These are phyloP conservation scores for Sinohyriopsis cumingii DNA, from an alignment of 2,888 invertebrate genomes.

Conservation along the genomic window DNA sequence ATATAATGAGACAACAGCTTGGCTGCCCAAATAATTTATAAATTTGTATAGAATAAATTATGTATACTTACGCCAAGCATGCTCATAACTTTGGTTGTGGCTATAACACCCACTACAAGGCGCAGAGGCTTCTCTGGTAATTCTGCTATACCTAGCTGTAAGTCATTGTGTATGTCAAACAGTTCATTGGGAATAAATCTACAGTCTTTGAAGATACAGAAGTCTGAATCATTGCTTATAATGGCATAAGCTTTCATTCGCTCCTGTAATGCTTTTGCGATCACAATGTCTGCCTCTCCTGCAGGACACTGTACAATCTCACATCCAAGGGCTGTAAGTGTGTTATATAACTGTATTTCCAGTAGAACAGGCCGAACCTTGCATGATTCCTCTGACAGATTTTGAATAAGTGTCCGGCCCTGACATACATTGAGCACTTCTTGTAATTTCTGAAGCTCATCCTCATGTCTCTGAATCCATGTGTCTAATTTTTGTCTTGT, in stretches of 20 bases:
- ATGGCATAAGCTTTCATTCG: constrained; percentile 62
- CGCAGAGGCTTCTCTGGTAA: constrained; percentile 52
- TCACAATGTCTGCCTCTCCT: constrained; percentile 64
- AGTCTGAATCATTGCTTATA: constrained; percentile 68
- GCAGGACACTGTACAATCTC: constrained; percentile 51
- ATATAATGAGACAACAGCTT: background rate
- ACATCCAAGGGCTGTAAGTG: constrained; percentile 57
- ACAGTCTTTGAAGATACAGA: constrained; percentile 62
- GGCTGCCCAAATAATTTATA: too few relatives aligned
- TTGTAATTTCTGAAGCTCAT: constrained; percentile 52
- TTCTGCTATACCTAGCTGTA: constrained; percentile 51
- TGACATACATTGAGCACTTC: constrained; percentile 52
- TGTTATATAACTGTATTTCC: constrained; percentile 56
- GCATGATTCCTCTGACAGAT: constrained; percentile 36
- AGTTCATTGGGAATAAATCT: constrained; percentile 58
- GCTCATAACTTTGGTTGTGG: constrained; percentile 44
- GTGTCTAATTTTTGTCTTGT: constrained; percentile 61
- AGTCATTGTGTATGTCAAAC: constrained; percentile 63
- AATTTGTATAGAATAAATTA: too few relatives aligned
- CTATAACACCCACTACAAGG: constrained; percentile 57
- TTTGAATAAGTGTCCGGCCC: constrained; percentile 38
- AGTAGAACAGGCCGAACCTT: constrained; percentile 61
- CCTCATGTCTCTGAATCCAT: constrained; percentile 57
- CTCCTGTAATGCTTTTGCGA: constrained; percentile 55
- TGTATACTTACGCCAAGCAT: constrained; percentile 47